Evolutionary conservation across 2,113 vertebrate species (phyloP), one percentile per base, ranked within the genome.

Genomic region (Monopterus albus): DNA sequence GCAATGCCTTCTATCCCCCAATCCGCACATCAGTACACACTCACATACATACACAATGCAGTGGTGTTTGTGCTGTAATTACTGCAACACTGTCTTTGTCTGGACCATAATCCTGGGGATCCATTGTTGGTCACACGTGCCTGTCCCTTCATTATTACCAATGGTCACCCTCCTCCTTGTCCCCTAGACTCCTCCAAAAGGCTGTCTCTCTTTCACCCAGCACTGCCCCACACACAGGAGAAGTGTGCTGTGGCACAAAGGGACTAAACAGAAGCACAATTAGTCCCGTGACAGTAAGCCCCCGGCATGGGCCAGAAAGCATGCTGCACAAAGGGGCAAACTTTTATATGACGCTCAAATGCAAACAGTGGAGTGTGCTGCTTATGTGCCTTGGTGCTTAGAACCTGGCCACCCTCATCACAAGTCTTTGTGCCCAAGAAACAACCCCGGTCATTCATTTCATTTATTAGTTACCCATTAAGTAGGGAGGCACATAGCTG

Each of bases 191-290:
- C 72, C 55, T 51, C 65, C 23, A 50, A 81, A 70, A 78, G 76
- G 51, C 69, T 38, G 79, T 45, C 55, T 72, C 67, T 68, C 67
- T 81, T 63, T 57, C 2, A 55, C 51, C 13, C 43, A 26, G 35
- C n/a, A 14, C 65, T 20, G 1, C 45, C 68, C 55, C 56, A 36
- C 67, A 56, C 62, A 80, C 75, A 80, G 75, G 65, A 88, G 80
- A 91, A 93, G 93, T 92, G 92, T 91, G 90, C 87, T 89, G 78
- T 29, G 17, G 72, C 80, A 92, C 91, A 93, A 93, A 85, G 73
- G 45, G 52, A 21, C 46, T 62, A 59, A 84, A 82, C 56, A 85
- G 75, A 75, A 67, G 55, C 67, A 67, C 79, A 91, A 92, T 92
- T 86, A 92, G 89, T 55, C 73, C 59, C 2, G 64, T 78, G 89